Conservation (phyloP, 2,888 invertebrate species). For the Pollenia labialis region DNA sequence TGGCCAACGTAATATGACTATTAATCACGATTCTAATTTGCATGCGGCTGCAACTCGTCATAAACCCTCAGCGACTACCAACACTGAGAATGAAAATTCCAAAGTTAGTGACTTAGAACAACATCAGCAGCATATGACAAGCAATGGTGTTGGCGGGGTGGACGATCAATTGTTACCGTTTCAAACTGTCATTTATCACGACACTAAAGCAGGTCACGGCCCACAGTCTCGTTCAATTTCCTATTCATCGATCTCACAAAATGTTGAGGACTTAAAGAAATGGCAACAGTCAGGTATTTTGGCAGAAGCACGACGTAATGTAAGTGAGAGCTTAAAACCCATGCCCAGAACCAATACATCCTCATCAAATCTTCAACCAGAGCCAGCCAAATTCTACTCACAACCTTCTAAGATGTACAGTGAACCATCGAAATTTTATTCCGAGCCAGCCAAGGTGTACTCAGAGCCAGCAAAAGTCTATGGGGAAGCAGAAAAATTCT, state of each 20-base stretch:
- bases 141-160: constrained; percentile 24
- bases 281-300: constrained; percentile 80
- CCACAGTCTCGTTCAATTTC: constrained; percentile 85
- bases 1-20: constrained; percentile 66
- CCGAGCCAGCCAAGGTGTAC: constrained; percentile 87
- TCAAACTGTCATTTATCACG: constrained; percentile 85
- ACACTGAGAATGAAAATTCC: constrained; percentile 66
- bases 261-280: constrained; percentile 80
- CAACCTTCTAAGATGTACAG: constrained; percentile 85
- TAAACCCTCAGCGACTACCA: constrained; percentile 50
- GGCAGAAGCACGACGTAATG: constrained; percentile 81
- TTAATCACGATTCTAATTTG: constrained; percentile 68
- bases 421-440: constrained; percentile 85
- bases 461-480: constrained; percentile 86
- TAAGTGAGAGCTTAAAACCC: constrained; percentile 81
- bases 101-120: constrained; percentile 82
- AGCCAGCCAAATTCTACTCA: constrained; percentile 86
- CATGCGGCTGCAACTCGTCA: constrained; percentile 26
- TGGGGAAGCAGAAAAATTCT: constrained; percentile 85
- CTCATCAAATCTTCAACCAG: constrained; percentile 80
- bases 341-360: constrained; percentile 62
- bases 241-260: constrained; percentile 85
- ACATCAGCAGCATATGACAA: constrained; percentile 31
- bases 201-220: constrained; percentile 81
- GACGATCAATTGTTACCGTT: constrained; percentile 84